phyloP scores from a whole-genome alignment of 1,140 invertebrate genomes.

The Lordiphosa collinella region DNA sequence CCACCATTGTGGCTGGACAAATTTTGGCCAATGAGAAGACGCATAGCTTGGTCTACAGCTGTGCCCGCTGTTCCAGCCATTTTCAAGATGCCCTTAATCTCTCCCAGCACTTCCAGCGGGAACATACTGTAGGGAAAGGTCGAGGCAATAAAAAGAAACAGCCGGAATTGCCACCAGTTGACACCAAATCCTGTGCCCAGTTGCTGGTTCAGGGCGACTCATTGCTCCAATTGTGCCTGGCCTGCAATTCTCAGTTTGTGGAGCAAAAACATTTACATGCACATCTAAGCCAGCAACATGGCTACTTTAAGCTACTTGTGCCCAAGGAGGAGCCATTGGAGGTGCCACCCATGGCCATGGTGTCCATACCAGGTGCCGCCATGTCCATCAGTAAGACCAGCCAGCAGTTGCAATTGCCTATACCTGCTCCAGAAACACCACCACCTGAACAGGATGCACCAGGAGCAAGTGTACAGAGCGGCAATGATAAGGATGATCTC shows the following conservation, averaged over 20 bases:
- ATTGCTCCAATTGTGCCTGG: conserved; percentile 48
- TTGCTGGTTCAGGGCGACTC: conserved; percentile 25
- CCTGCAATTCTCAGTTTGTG: conserved; percentile 58
- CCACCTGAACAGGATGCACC: conserved; percentile 52
- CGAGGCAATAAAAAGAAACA: conserved; percentile 29
- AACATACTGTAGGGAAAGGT: conserved; percentile 27
- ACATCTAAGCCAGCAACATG: conserved; percentile 61
- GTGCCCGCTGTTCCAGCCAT: conserved; percentile 46
- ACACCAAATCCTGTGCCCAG: conserved; percentile 43
- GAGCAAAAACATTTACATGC: conserved; percentile 44
- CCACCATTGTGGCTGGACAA: conserved; percentile 35
- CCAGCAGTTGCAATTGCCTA: conserved; percentile 28
- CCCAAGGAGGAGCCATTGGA: conserved; percentile 55
- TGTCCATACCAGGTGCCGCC: conserved; percentile 43
- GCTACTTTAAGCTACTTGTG: conserved; percentile 50
- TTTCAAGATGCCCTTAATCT: conserved; percentile 49
- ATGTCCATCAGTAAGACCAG: conserved; percentile 15
- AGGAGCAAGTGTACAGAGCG: neutral
- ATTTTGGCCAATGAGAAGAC: conserved; percentile 57
- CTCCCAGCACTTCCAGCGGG: conserved; percentile 49
- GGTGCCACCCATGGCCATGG: conserved; percentile 46
- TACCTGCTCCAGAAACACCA: conserved; percentile 53
- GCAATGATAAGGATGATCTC: conserved; percentile 51
- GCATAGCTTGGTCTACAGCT: conserved; percentile 56
- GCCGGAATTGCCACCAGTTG: neutral